These are phyloP conservation scores for Deladenus siricidicola DNA, from an alignment of 2,888 invertebrate species.

Conservation along the genomic window DNA sequence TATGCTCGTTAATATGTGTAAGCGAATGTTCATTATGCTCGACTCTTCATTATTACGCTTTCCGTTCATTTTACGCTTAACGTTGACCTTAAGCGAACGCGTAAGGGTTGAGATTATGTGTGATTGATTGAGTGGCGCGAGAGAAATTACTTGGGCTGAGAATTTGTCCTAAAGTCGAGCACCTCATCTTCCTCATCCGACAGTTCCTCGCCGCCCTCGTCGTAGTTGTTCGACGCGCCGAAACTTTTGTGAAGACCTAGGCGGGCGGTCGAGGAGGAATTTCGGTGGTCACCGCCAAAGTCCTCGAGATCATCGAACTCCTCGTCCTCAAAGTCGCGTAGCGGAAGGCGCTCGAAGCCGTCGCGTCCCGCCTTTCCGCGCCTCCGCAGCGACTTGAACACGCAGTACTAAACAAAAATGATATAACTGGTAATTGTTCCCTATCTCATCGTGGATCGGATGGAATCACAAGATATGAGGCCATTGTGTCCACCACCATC, in stretches of 20 bases:
- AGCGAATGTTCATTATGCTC: too few relatives aligned
- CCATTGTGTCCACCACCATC: too few relatives aligned
- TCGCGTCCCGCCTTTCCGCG: constrained; percentile 12
- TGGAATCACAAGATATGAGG: neutral
- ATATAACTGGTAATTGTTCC: neutral
- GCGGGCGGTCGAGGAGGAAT: neutral
- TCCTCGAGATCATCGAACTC: constrained; percentile 22
- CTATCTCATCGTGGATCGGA: neutral
- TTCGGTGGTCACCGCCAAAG: neutral
- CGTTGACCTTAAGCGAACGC: too few relatives aligned
- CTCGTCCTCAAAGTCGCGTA: constrained; percentile 23
- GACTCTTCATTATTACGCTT: too few relatives aligned
- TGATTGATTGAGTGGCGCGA: too few relatives aligned
- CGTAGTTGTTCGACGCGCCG: constrained; percentile 22
- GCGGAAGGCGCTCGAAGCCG: constrained; percentile 34
- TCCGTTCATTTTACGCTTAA: too few relatives aligned
- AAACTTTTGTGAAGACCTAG: constrained; percentile 3
- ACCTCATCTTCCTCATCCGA: too few relatives aligned
- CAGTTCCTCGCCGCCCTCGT: constrained; percentile 23
- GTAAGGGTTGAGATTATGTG: too few relatives aligned
- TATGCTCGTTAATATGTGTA: too few relatives aligned
- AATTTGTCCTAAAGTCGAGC: constrained; percentile 17
- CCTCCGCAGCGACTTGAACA: constrained; percentile 15
- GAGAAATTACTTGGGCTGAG: constrained; percentile 1
- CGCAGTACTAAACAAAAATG: constrained; percentile 19